These are phyloP conservation scores for Augochlorella aurata DNA, from an alignment of 2,888 invertebrate genomes.

Conservation along the genomic window DNA sequence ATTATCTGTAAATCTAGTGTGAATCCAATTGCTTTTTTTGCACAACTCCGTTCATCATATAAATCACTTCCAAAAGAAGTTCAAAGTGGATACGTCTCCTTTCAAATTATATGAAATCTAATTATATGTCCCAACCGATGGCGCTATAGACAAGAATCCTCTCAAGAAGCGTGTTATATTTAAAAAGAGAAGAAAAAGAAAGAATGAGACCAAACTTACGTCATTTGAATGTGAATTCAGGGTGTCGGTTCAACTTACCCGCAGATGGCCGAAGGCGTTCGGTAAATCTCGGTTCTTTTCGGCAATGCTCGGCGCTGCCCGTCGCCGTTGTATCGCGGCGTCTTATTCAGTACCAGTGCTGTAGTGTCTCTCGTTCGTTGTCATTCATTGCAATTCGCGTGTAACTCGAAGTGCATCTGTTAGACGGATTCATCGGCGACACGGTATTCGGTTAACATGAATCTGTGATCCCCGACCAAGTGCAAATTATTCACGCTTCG, in stretches of 20 bases:
- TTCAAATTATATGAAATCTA: neutral
- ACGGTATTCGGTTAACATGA: constrained; percentile 20
- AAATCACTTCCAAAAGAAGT: too few species aligned
- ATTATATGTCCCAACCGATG: neutral
- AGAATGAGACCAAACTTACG: constrained; percentile 19
- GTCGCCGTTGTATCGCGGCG: constrained; percentile 36
- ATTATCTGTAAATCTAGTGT: too few species aligned
- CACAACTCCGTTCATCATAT: too few species aligned
- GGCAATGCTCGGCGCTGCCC: constrained; percentile 29
- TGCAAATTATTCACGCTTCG: too few species aligned
- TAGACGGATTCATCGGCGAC: neutral
- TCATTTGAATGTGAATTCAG: constrained; percentile 24
- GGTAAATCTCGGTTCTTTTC: constrained; percentile 48
- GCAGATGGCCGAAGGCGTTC: constrained; percentile 35
- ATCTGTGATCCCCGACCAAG: neutral
- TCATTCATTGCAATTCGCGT: constrained; percentile 13
- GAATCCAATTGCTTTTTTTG: too few species aligned
- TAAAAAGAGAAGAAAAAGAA: constrained; percentile 1
- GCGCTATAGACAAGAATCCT: neutral
- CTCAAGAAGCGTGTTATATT: neutral
- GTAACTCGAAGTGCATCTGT: neutral
- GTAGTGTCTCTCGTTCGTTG: constrained; percentile 33
- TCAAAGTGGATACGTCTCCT: neutral
- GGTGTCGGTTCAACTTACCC: constrained; percentile 29
- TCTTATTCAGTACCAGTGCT: constrained; percentile 59